Percentiles rank a stretch among this genome's conserved stretches.
Conservation (phyloP, 1,140 invertebrate genomes). For the Amphibalanus amphitrite region DNA sequence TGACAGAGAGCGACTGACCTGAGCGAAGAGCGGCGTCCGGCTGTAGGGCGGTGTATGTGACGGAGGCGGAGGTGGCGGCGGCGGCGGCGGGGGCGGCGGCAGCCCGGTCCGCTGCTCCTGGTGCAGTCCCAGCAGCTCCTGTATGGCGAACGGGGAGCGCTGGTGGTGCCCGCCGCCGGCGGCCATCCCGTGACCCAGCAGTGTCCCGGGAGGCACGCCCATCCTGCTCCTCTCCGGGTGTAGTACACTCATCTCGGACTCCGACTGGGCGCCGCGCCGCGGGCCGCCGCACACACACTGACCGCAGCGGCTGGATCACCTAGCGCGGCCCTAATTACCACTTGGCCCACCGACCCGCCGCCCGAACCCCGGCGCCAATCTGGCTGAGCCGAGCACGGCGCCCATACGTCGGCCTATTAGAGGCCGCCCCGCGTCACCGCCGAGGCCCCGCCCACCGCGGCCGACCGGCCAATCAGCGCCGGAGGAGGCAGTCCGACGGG, state of each 20-base stretch:
- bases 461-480: slow-evolving; percentile 14
- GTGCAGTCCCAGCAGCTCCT: slow-evolving; percentile 66
- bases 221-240: slow-evolving; percentile 17
- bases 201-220: background rate
- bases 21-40: background rate
- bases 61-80: no score
- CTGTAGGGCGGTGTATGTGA: background rate
- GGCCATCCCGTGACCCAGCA: background rate
- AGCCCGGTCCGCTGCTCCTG: slow-evolving; percentile 23
- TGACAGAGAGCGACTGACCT: no score
- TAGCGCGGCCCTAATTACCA: background rate
- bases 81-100: no score
- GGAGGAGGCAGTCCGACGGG: background rate
- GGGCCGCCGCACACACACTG: background rate
- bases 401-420: slow-evolving; percentile 8
- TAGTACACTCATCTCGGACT: slow-evolving; percentile 16
- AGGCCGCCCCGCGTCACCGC: slow-evolving; percentile 9
- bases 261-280: background rate
- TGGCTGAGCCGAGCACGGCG: slow-evolving; percentile 8
- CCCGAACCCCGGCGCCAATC: slow-evolving; percentile 10
- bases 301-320: background rate
- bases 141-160: slow-evolving; percentile 75
- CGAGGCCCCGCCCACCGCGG: slow-evolving; percentile 9
- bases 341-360: background rate
- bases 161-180: slow-evolving; percentile 37